Conservation (phyloP, 23 tunicate species). For the Trididemnum clinides region DNA sequence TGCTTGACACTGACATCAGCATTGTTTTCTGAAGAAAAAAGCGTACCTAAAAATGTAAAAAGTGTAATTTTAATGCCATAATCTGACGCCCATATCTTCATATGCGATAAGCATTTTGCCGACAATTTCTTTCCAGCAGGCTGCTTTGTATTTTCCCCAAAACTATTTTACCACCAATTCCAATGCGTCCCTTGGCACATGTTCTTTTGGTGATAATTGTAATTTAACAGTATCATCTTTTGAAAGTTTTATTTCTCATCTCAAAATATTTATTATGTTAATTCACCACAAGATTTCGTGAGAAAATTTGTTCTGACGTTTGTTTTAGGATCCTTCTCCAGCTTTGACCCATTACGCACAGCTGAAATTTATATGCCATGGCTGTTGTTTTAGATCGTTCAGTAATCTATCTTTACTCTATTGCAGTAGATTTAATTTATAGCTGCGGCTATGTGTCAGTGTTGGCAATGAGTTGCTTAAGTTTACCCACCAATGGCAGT, state of each 20-base stretch:
- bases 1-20: conserved; percentile 2
- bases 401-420: too few species aligned
- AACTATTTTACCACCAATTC: background rate
- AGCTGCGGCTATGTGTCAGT: too few species aligned
- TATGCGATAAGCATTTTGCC: conserved; percentile 5
- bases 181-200: background rate
- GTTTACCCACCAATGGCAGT: too few species aligned
- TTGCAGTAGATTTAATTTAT: too few species aligned
- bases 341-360: background rate
- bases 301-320: background rate
- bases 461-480: too few species aligned
- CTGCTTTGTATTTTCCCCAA: background rate
- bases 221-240: background rate
- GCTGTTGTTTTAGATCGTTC: too few species aligned
- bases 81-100: background rate
- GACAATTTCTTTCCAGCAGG: background rate
- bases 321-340: background rate
- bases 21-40: background rate
- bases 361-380: conserved; percentile 12
- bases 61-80: conserved; percentile 12
- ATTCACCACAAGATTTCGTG: background rate
- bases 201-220: background rate
- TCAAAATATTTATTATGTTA: background rate
- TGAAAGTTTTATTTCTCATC: background rate
- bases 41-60: background rate